Percentiles rank a stretch among this genome's conserved stretches.
Evolutionary conservation across 1,140 invertebrate species (phyloP).

Genomic region (Caenorhabditis briggsae): DNA sequence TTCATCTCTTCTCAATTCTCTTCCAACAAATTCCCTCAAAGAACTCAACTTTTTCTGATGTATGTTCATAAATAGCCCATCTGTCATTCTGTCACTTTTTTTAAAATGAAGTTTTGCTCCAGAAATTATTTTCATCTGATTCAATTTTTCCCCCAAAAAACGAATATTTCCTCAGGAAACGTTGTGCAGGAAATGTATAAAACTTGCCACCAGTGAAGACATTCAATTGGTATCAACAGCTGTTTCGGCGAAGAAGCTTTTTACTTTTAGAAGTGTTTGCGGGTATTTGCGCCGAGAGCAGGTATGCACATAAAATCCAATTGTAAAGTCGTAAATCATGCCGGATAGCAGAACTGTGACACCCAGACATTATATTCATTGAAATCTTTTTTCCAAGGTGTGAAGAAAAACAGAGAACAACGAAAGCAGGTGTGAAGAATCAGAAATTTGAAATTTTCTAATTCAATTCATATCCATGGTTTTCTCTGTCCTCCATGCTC

Average conservation of each 20-base stretch:
- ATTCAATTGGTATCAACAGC: not conserved
- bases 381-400: not conserved
- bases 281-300: constrained; percentile 12
- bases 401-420: not conserved
- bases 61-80: too few species aligned
- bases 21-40: too few species aligned
- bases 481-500: too few species aligned
- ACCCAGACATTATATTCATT: not conserved
- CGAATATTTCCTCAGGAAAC: too few species aligned
- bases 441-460: not conserved
- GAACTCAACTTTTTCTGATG: too few species aligned
- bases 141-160: too few species aligned
- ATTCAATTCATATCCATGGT: too few species aligned
- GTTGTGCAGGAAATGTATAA: not conserved
- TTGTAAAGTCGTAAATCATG: constrained; percentile 49
- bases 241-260: constrained; percentile 7
- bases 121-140: too few species aligned
- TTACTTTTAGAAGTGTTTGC: constrained; percentile 45
- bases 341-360: constrained; percentile 19
- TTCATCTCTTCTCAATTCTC: too few species aligned
- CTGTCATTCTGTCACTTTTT: too few species aligned
- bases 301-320: constrained; percentile 40
- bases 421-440: not conserved
- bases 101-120: too few species aligned
- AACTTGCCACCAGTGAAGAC: not conserved